Conservation (phyloP, 1,140 invertebrate species). For the Drusus annulatus region DNA sequence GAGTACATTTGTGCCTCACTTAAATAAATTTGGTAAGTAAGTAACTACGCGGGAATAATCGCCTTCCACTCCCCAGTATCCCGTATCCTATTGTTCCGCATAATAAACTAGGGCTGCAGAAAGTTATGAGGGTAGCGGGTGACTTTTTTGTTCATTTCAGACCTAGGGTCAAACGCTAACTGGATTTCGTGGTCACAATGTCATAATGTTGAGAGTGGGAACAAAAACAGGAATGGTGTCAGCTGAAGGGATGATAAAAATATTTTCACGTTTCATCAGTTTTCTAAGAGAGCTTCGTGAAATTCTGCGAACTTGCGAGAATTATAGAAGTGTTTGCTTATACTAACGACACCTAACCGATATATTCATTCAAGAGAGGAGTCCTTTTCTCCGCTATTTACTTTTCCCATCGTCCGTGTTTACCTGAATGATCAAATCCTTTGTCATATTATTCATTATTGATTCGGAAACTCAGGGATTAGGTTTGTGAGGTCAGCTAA, state of each 20-base stretch:
- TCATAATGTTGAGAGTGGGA: neutral
- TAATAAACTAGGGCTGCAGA: conserved; percentile 5
- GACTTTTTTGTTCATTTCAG: neutral
- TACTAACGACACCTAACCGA: too few relatives aligned
- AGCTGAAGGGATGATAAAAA: neutral
- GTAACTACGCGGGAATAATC: neutral
- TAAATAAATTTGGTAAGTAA: conserved; percentile 4
- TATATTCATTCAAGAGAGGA: too few relatives aligned
- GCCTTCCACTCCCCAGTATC: neutral
- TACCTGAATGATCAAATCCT: too few relatives aligned
- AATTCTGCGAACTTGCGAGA: neutral
- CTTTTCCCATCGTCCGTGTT: too few relatives aligned
- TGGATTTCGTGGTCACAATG: neutral
- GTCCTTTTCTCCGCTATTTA: too few relatives aligned
- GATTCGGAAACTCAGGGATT: too few relatives aligned
- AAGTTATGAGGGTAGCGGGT: conserved; percentile 25
- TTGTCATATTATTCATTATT: too few relatives aligned
- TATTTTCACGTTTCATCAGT: neutral
- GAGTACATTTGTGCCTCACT: neutral
- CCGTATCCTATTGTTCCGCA: neutral
- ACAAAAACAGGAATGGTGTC: neutral
- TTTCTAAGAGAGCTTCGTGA: neutral
- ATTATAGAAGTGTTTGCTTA: neutral
- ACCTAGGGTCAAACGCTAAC: neutral
- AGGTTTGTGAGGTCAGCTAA: too few relatives aligned